phyloP scores from a whole-genome alignment of 1,140 invertebrate genomes.

The Solenopsis invicta region DNA sequence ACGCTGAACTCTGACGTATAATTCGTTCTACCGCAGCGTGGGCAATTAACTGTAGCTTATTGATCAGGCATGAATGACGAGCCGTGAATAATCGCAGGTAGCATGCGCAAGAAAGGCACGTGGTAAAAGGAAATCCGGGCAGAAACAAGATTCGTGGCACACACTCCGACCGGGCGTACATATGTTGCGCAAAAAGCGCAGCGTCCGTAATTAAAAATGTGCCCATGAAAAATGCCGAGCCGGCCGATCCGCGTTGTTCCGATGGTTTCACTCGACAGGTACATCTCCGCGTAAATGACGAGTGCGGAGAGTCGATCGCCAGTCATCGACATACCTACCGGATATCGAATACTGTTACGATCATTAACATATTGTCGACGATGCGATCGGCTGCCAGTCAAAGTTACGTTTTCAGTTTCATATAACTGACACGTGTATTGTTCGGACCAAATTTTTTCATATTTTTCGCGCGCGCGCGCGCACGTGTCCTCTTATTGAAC shows the following conservation, averaged over 20 bases:
- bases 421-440: background rate
- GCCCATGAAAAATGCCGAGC: slow-evolving; percentile 13
- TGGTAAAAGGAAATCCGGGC: slow-evolving; percentile 54
- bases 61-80: slow-evolving; percentile 64
- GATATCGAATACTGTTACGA: slow-evolving; percentile 53
- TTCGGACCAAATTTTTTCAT: background rate
- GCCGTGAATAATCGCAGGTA: slow-evolving; percentile 56
- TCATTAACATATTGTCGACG: slow-evolving; percentile 52
- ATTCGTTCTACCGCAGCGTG: slow-evolving; percentile 55
- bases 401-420: slow-evolving; percentile 16
- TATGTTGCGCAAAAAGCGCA: slow-evolving; percentile 44
- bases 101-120: slow-evolving; percentile 51
- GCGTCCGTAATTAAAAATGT: slow-evolving; percentile 42
- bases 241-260: slow-evolving; percentile 17
- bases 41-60: slow-evolving; percentile 62
- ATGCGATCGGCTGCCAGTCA: slow-evolving; percentile 37
- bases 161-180: background rate
- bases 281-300: slow-evolving; percentile 47
- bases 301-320: slow-evolving; percentile 38
- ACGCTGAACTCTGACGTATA: slow-evolving; percentile 50
- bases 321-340: slow-evolving; percentile 39
- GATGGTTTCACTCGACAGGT: slow-evolving; percentile 27
- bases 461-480: no score
- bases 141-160: slow-evolving; percentile 50
- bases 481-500: no score